Percentiles rank a stretch among this genome's conserved stretches.
phyloP scores from a whole-genome alignment of 92 coral and sea anemone species.

The Chrysogorgia sp. region DNA sequence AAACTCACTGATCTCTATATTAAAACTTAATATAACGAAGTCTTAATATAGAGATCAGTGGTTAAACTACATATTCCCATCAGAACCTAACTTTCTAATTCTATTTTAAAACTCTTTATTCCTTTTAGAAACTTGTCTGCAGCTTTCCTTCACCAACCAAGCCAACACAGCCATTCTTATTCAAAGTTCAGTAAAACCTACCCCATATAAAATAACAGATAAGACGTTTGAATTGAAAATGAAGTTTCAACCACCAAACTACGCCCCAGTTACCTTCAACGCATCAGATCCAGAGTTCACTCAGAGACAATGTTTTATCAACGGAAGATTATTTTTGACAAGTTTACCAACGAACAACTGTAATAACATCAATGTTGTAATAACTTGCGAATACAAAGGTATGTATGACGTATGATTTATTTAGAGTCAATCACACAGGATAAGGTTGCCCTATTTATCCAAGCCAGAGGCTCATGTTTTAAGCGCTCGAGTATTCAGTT shows the following conservation, averaged over 20 bases:
- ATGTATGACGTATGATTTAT: too few relatives aligned
- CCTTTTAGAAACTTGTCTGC: conserved; percentile 19
- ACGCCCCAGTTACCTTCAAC: conserved; percentile 22
- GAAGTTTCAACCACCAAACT: conserved; percentile 13
- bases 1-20: too few relatives aligned
- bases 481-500: too few relatives aligned
- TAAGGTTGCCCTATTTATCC: too few relatives aligned
- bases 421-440: too few relatives aligned
- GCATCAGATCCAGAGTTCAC: conserved; percentile 38
- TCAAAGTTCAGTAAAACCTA: conserved; percentile 34
- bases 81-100: neutral
- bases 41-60: too few relatives aligned
- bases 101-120: neutral
- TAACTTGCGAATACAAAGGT: conserved; percentile 4
- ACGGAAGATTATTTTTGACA: conserved; percentile 8
- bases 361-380: neutral
- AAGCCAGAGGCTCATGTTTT: too few relatives aligned
- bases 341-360: conserved; percentile 3
- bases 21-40: too few relatives aligned
- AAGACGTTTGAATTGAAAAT: conserved; percentile 3
- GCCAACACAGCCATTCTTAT: neutral
- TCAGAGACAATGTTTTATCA: conserved; percentile 14
- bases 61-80: too few relatives aligned
- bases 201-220: conserved; percentile 20
- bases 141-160: conserved; percentile 7